Evolutionary conservation across 2,113 vertebrate species (phyloP).

Genomic region (Corvus cornix): DNA sequence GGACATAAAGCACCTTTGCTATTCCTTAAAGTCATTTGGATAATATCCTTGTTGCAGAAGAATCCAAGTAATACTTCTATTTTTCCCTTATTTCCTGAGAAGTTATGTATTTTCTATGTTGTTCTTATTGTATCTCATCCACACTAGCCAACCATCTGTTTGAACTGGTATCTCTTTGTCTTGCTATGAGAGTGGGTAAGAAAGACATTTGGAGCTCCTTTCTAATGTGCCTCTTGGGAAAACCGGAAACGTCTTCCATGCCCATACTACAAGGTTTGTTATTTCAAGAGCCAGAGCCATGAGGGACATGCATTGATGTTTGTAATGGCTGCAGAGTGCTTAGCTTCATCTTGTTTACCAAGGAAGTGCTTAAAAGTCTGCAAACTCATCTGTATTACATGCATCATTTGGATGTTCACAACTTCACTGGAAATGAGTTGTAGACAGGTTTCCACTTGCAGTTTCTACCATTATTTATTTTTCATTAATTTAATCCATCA

Average conservation of each 20-base stretch:
- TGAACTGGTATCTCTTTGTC: no score
- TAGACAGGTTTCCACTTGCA: not conserved
- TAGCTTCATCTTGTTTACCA: not conserved
- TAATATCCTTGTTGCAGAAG: no score
- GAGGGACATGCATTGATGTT: not conserved
- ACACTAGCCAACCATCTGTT: no score
- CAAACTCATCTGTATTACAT: not conserved
- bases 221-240: not conserved
- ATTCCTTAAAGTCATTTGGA: not conserved
- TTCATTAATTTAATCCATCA: not conserved
- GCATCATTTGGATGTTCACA: not conserved
- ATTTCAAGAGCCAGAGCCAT: not conserved
- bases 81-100: no score
- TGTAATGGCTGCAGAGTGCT: not conserved
- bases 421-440: not conserved
- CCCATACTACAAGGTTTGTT: not conserved
- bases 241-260: not conserved
- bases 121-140: no score
- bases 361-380: not conserved
- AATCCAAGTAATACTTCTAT: no score
- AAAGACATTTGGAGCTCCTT: not conserved
- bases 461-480: not conserved
- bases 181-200: no score
- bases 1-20: not conserved
- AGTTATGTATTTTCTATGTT: no score